Conservation (phyloP, 2,797 vertebrate genomes). For the Zonotrichia albicollis region DNA sequence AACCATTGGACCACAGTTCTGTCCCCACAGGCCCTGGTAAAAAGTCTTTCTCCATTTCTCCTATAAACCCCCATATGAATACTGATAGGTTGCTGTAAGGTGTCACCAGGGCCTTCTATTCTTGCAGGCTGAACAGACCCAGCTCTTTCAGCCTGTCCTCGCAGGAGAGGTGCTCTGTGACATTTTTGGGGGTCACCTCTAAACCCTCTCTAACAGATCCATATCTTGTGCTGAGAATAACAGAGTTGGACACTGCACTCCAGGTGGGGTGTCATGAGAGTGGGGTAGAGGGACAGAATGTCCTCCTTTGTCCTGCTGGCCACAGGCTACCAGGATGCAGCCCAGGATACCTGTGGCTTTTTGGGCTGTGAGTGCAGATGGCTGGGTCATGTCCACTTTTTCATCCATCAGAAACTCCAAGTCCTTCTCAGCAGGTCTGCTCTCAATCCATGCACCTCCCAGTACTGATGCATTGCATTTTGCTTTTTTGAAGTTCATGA, state of each 20-base stretch:
- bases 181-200: neutral
- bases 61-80: fast-evolving
- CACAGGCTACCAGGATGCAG: neutral
- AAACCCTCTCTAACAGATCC: neutral
- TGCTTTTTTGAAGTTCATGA: neutral
- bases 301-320: fast-evolving
- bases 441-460: neutral
- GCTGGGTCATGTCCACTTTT: fast-evolving
- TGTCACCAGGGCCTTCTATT: neutral
- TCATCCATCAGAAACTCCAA: neutral
- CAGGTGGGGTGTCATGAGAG: fast-evolving
- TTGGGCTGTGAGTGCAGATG: fast-evolving
- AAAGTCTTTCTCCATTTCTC: neutral
- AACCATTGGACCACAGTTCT: neutral
- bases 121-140: neutral
- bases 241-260: fast-evolving
- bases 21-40: neutral
- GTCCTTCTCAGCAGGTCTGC: neutral
- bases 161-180: neutral
- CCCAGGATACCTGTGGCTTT: fast-evolving
- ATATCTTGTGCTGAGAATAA: neutral
- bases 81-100: neutral
- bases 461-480: neutral
- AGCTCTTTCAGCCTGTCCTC: neutral
- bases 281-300: fast-evolving